Base-by-base conservation (phyloP, 2,888 invertebrate species). In the Dicyrtoma fusca region DNA sequence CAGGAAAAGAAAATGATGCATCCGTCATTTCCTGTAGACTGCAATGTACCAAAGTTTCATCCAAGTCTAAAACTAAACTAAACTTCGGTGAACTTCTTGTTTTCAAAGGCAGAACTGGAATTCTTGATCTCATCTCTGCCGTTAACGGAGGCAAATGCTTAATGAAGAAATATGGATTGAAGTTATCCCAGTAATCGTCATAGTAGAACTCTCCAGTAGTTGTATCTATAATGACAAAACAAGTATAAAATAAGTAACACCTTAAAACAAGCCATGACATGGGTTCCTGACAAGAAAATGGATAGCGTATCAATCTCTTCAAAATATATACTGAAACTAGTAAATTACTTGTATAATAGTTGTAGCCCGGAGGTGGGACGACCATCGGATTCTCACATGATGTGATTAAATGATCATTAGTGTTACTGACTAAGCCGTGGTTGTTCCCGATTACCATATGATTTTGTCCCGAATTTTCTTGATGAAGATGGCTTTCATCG, bases 1-100 rank as follows among this genome's bases (percentile, higher is more conserved):
- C 96, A 0, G 95, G 95, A 84, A 97, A 97, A 78, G 93, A 91
- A 84, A 97, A 94, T 81, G 94, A 92, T 0, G 96, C 95, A 83
- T 96, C 96, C 0, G 92, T 90, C 72, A 97, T 85, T 84, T 95
- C 94, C 81, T 93, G 92, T 1, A 97, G 87, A 80, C 95, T 95
- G 84, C 97, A 97, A 83, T 97, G 97, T 1, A 97, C 97, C 81
- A 97, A 85, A 0, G 97, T 97, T 85, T 97, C 97, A 84, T 97
- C 97, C 84, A 97, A 86, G 84, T 96, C 96, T 80, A 89, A 83
- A 4, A 88, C 88, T 2, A 89, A 84, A 44, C 88, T 87, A 81
- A 95, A 95, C 83, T 95, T 93, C 0, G 96, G 96, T 81, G 94
- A 93, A 82, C 94, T 94, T 64, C 96, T 85, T 0, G 96, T 97